These are phyloP conservation scores for Meloe dianella DNA, from an alignment of 2,888 invertebrate species.

Conservation along the genomic window DNA sequence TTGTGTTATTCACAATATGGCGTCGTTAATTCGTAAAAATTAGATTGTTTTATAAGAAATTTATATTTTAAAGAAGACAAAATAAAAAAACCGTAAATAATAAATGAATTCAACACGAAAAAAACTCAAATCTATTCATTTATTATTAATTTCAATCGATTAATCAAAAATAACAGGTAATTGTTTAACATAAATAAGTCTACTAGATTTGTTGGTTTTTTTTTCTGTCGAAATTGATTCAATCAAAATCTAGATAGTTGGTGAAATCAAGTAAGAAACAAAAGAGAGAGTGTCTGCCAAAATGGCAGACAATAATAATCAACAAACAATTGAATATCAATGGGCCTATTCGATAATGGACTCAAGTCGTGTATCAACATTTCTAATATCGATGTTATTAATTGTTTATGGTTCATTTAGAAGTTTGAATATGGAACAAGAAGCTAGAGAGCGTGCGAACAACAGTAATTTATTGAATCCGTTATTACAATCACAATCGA, in stretches of 20 bases:
- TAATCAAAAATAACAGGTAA: no score
- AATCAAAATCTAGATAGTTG: no score
- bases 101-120: slow-evolving; percentile 2
- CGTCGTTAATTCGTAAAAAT: no score
- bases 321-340: slow-evolving; percentile 66
- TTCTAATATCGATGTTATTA: slow-evolving; percentile 94
- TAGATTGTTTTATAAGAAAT: no score
- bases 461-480: slow-evolving; percentile 56
- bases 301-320: slow-evolving; percentile 47
- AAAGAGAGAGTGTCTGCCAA: slow-evolving; percentile 10
- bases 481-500: slow-evolving; percentile 40
- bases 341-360: slow-evolving; percentile 98
- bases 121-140: not conserved
- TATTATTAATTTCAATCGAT: no score
- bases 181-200: no score
- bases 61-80: no score
- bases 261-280: no score
- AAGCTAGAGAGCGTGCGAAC: slow-evolving; percentile 75
- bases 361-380: slow-evolving; percentile 95
- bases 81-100: no score
- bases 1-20: slow-evolving; percentile 4
- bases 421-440: slow-evolving; percentile 94
- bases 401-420: slow-evolving; percentile 98
- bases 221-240: no score
- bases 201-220: no score